Conservation (phyloP, 2,113 vertebrate species). For the Polypterus senegalus region DNA sequence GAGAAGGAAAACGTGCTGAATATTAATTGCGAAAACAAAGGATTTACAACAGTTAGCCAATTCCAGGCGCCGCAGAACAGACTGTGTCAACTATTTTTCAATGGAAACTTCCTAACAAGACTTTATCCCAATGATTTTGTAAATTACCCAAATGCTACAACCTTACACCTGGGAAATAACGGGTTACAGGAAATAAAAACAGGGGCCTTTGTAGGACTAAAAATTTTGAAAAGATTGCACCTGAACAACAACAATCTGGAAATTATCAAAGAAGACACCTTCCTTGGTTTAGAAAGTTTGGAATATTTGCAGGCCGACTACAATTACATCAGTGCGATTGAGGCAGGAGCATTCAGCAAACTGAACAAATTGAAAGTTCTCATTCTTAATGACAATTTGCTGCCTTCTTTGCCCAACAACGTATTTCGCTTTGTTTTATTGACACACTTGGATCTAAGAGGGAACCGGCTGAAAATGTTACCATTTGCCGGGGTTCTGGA, state of each 20-base stretch:
- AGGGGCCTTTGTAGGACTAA: slow-evolving; percentile 79
- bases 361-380: slow-evolving; percentile 93
- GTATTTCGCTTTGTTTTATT: slow-evolving; percentile 94
- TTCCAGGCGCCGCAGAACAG: slow-evolving; percentile 82
- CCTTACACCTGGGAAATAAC: slow-evolving; percentile 90
- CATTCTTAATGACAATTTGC: slow-evolving; percentile 95
- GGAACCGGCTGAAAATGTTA: slow-evolving; percentile 85
- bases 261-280: slow-evolving; percentile 81
- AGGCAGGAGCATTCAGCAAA: slow-evolving; percentile 83
- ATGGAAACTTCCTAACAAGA: slow-evolving; percentile 82
- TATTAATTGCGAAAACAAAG: slow-evolving; percentile 96
- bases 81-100: slow-evolving; percentile 90
- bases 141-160: slow-evolving; percentile 86
- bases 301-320: slow-evolving; percentile 97
- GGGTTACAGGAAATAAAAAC: slow-evolving; percentile 86
- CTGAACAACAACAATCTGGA: slow-evolving; percentile 96
- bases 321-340: slow-evolving; percentile 92
- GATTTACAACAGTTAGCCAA: slow-evolving; percentile 78
- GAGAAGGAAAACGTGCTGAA: slow-evolving; percentile 88
- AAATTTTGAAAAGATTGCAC: slow-evolving; percentile 81
- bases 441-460: slow-evolving; percentile 91
- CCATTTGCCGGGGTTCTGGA: slow-evolving; percentile 92
- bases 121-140: slow-evolving; percentile 84
- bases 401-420: slow-evolving; percentile 82
- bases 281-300: slow-evolving; percentile 82